Evolutionary conservation across 2,797 vertebrate genomes (phyloP), one percentile per base, ranked within the genome.

Genomic region (Sus cebifrons): DNA sequence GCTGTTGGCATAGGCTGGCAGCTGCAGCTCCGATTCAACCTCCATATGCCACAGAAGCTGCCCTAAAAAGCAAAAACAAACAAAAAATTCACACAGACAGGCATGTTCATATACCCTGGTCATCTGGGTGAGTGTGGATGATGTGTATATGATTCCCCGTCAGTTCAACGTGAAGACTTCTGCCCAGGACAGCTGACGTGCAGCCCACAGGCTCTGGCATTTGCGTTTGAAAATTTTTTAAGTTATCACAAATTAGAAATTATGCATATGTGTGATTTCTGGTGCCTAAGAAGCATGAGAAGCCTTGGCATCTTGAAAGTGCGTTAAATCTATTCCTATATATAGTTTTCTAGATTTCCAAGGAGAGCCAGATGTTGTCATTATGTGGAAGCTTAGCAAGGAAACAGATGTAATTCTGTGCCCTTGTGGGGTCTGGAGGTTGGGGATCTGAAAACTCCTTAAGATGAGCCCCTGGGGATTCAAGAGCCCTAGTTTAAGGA

Each of bases 281-380:
- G 62, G 20, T 86, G 62, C 40, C 65, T 78, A 88, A 40, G 18
- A 88, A 93, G 62, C 67, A 77, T 54, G 32, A 89, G 58, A 96
- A 85, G 71, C 1, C 20, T 87, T 95, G 82, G 52, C 49, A 40
- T 88, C 78, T 90, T 86, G n/a, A 88, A 95, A 94, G 25, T 67
- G 29, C 58, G 18, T 78, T 86, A 60, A 44, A 17, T 91, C 78
- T 40, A 88, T 58, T 65, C 32, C 67, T 65, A 4, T 49, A 4
- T 49, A 49, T 40, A 60, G 40, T 82, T 95, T 93, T 97, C 70
- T 84, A 64, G 60, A 95, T 89, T 87, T 94, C 84, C 29, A 86
- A 15, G 67, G 52, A 82, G 40, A 84, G 36, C 29, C 52, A 94
- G 77, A 92, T 7, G 40, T 82, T 84, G 71, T 90, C 52, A 40